These are phyloP conservation scores for Catalaphyllia jardinei DNA, from an alignment of 64 coral and sea anemone genomes.

Conservation along the genomic window DNA sequence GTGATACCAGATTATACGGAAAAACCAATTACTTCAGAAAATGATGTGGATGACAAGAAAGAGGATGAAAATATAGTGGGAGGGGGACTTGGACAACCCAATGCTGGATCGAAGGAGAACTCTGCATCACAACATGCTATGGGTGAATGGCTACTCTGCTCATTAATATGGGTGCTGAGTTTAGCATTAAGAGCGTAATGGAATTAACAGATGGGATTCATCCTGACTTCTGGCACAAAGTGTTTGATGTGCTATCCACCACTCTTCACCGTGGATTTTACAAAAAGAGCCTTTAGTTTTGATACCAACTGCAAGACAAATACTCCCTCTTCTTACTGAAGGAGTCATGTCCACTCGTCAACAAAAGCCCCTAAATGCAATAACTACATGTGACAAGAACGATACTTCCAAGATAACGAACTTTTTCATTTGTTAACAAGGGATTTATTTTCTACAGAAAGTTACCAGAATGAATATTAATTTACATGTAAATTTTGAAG, in stretches of 20 bases:
- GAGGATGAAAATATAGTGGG: background rate
- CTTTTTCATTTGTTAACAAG: slow-evolving; percentile 6
- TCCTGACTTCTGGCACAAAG: background rate
- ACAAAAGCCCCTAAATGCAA: background rate
- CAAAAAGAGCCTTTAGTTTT: slow-evolving; percentile 36
- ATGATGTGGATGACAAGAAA: background rate
- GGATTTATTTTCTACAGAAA: slow-evolving; percentile 14
- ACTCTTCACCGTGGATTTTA: background rate
- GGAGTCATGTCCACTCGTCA: background rate
- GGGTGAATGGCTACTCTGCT: background rate
- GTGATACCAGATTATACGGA: background rate
- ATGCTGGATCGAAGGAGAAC: background rate
- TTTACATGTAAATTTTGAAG: slow-evolving; percentile 15
- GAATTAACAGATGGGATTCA: background rate
- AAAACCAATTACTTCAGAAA: background rate
- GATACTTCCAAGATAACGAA: background rate
- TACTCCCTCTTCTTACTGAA: background rate
- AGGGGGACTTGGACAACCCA: background rate
- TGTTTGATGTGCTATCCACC: background rate
- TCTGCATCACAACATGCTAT: background rate
- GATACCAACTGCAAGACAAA: background rate
- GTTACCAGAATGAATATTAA: slow-evolving; percentile 8
- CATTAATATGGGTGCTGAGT: background rate
- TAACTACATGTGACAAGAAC: background rate
- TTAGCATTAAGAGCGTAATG: background rate